Base-by-base conservation (phyloP, 2,888 invertebrate genomes). In the Strigamia maritima region DNA sequence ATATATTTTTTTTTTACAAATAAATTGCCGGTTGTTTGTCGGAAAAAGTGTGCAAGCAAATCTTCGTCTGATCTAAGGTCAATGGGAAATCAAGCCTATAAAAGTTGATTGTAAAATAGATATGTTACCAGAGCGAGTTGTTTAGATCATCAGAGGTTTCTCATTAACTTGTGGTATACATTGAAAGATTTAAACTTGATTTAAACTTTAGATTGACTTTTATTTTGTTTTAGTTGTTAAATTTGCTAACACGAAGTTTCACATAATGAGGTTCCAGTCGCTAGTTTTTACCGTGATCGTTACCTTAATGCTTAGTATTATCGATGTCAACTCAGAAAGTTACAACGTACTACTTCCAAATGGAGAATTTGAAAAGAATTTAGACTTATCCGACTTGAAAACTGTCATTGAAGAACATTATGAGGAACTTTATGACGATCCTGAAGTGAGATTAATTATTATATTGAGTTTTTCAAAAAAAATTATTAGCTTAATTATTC, bases 231-330 rank as follows among this genome's bases (percentile, higher is more conserved):
- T 35, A 35, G 35, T 35, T 2, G 6, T n/a, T n/a, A n/a, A n/a
- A 35, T 35, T 35, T 4, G 35, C n/a, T n/a, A 6, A 10, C 38
- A 38, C 38, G 99, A 99, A 87, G 99, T 99, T 0, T 99, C 99
- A 0, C 88, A 65, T 65, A 65, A 65, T 65, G 60, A 65, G 12
- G 7, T 24, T 12, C 6, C 60, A 22, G 1, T 24, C 22, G 7
- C 60, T 65, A 0, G 19, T 65, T 65, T 65, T 65, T 65, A 19
- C 24, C 60, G 10, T 65, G 60, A 22, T 2, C 19, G 22, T 65
- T 24, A 3, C 24, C 2, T 19, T 65, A 19, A 2, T 44, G 44
- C 44, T 44, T n/a, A 2, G 16, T 12, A n/a, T 22, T 65, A 19
- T 65, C 12, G 60, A 4, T 24, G 24, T 22, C 0, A 65, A 22